Conservation (phyloP, 2,113 vertebrate genomes). For the Campylorhamphus procurvoides region DNA sequence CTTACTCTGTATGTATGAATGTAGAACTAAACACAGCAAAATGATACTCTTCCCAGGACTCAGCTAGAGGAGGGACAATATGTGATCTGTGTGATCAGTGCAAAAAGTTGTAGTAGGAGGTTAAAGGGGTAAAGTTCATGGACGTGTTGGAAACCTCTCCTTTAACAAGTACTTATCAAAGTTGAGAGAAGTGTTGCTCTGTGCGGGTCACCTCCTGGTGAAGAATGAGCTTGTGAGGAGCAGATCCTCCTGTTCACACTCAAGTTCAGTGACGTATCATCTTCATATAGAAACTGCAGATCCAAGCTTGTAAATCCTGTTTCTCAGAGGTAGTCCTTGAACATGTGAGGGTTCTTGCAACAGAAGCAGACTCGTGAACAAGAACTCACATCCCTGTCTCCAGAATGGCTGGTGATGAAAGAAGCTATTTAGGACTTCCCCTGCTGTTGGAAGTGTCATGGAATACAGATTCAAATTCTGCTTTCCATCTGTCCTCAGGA, state of each 20-base stretch:
- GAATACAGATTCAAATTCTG: not conserved
- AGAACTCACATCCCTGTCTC: not conserved
- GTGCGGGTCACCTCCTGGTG: not conserved
- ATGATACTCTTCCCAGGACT: not conserved
- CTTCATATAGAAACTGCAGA: not conserved
- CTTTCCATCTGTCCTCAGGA: not conserved
- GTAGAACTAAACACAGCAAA: not conserved
- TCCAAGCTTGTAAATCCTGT: not conserved
- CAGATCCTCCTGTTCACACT: not conserved
- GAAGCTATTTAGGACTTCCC: conserved; percentile 8
- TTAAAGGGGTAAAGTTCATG: not conserved
- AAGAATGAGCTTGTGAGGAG: not conserved
- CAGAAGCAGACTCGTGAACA: not conserved
- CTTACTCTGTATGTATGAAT: not conserved
- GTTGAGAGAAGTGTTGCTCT: not conserved
- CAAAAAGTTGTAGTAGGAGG: not conserved
- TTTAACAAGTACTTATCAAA: not conserved
- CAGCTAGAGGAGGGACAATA: not conserved
- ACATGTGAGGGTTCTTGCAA: not conserved
- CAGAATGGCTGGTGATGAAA: conserved; percentile 4
- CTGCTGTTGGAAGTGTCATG: not conserved
- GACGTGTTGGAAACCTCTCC: not conserved
- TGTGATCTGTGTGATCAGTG: not conserved
- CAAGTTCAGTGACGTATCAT: accelerated
- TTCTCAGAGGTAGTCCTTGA: not conserved